Percentiles rank a stretch among this genome's conserved stretches.
Conservation (phyloP, 1,140 invertebrate species). For the Schlechtendalia chinensis region DNA sequence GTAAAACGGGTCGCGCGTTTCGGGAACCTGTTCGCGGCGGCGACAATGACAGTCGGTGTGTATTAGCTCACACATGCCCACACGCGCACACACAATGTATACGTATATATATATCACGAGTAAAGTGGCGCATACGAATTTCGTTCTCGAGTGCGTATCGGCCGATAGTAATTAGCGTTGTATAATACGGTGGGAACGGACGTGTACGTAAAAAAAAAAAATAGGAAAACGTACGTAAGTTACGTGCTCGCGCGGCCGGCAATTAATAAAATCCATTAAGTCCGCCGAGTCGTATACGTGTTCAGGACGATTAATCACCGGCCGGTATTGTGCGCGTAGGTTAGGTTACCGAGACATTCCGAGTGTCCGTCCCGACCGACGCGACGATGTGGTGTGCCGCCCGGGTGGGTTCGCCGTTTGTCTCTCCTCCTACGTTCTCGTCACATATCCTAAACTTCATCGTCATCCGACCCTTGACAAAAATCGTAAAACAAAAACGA, state of each 20-base stretch:
- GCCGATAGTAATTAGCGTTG: conserved; percentile 27
- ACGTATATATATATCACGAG: not conserved
- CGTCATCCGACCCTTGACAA: conserved; percentile 6
- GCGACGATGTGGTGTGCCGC: too few relatives aligned
- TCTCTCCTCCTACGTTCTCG: too few relatives aligned
- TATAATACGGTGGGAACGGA: conserved; percentile 27
- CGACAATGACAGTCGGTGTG: conserved; percentile 5
- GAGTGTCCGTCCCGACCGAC: too few relatives aligned
- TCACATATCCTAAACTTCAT: conserved; percentile 36
- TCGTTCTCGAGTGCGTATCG: conserved; percentile 30
- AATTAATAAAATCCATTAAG: conserved; percentile 50
- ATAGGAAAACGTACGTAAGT: not conserved
- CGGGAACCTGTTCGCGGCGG: conserved; percentile 39
- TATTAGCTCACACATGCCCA: too few relatives aligned
- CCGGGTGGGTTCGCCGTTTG: not conserved
- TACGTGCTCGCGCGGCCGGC: conserved; percentile 13
- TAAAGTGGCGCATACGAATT: not conserved
- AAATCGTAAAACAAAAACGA: too few relatives aligned
- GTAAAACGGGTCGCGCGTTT: too few relatives aligned
- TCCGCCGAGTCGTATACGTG: not conserved
- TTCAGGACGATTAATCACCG: conserved; percentile 40
- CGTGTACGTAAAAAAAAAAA: too few relatives aligned
- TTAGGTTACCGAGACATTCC: conserved; percentile 28
- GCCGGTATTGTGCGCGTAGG: conserved; percentile 42
- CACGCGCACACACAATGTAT: not conserved